Evolutionary conservation across 2,113 vertebrate genomes (phyloP).

Genomic region (Python bivittatus): DNA sequence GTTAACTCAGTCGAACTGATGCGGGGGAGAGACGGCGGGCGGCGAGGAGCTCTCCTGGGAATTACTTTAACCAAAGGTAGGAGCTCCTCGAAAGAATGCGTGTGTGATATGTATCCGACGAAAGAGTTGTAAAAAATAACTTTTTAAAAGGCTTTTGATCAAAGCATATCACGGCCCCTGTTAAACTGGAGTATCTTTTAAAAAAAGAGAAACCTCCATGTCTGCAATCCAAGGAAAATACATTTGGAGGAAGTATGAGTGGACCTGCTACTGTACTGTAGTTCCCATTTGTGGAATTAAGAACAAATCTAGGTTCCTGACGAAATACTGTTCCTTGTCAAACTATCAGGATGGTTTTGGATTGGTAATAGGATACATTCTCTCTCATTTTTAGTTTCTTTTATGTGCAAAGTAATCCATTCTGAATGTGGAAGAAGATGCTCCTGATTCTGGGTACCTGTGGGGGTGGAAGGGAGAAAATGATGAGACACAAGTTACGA

Average conservation of each 20-base stretch:
- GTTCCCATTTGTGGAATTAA: background rate
- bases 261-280: background rate
- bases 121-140: background rate
- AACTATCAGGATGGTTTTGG: background rate
- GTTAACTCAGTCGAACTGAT: background rate
- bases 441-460: background rate
- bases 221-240: background rate
- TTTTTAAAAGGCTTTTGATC: background rate
- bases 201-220: background rate
- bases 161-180: background rate
- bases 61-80: background rate
- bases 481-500: background rate
- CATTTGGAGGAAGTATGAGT: background rate
- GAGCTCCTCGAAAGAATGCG: background rate
- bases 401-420: background rate
- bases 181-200: background rate
- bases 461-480: background rate
- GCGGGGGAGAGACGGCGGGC: background rate
- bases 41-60: background rate
- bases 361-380: background rate
- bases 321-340: background rate
- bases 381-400: background rate
- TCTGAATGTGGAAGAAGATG: background rate
- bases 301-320: background rate
- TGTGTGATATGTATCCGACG: background rate